A percentile compares a stretch with the other conserved stretches of the same genome.
phyloP scores from a whole-genome alignment of 1,140 invertebrate species.

The Centruroides vittatus region DNA sequence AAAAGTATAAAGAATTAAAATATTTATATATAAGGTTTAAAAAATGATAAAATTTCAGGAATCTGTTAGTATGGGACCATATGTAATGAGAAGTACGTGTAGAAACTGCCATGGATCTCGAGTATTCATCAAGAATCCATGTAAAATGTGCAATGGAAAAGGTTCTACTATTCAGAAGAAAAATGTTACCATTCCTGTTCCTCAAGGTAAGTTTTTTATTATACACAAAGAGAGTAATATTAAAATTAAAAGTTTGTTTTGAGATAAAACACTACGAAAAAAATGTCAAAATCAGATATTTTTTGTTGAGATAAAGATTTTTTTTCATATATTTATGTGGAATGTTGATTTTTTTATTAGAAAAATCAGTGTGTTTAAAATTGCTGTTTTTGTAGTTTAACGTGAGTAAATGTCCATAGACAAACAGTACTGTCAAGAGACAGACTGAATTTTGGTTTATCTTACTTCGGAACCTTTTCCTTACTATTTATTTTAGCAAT shows the following conservation, averaged over 20 bases:
- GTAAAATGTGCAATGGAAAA: constrained; percentile 83
- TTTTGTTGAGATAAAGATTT: neutral
- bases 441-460: too few species aligned
- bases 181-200: constrained; percentile 85
- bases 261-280: neutral
- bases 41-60: constrained; percentile 31
- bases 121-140: constrained; percentile 78
- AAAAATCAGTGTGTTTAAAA: too few species aligned
- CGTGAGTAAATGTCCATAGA: too few species aligned
- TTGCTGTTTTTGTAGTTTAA: too few species aligned
- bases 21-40: too few species aligned
- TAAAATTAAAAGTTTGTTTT: neutral
- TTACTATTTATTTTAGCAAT: too few species aligned
- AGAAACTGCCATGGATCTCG: constrained; percentile 77
- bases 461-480: too few species aligned
- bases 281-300: neutral
- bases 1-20: too few species aligned
- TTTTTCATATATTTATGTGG: constrained; percentile 1
- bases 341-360: constrained; percentile 4
- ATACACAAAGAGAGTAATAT: neutral
- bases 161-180: constrained; percentile 79
- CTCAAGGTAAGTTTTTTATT: constrained; percentile 48
- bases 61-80: constrained; percentile 52
- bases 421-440: too few species aligned
- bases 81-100: constrained; percentile 94